Evolutionary conservation across 2,888 invertebrate species (phyloP), one percentile per base, ranked within the genome.

Genomic region (Sesia apiformis): DNA sequence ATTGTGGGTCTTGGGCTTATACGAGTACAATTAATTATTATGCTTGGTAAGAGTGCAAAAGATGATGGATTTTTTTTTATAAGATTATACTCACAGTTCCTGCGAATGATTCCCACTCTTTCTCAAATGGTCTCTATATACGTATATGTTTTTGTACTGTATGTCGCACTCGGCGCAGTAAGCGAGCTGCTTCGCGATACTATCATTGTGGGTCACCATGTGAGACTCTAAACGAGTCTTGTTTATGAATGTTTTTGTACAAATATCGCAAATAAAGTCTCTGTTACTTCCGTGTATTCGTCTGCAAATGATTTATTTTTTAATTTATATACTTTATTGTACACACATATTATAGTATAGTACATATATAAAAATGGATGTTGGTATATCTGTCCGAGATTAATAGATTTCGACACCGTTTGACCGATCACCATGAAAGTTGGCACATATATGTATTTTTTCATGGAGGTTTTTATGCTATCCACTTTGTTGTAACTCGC

Each of bases 71-170:
- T 4, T 46, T 46, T 43, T 43, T n/a, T n/a, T n/a, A n/a, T 46
- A 8, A 46, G 46, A 8, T 4, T 3, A 7, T 8, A 46, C 46
- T 46, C 23, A 46, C 46, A 23, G 46, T 4, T 46, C 46, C n/a
- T 46, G 8, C 46, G 46, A 46, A n/a, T 80, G 83, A 3, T 68
- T 72, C 0, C 63, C 65, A 39, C 74, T 81, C 1, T 72, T 76
- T 58, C 61, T 69, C 57, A 82, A 46, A 63, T 84, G 84, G 7
- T 62, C 74, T 3, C 83, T 64, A 23, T 82, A 82, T 0, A 80
- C 74, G 6, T 76, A 65, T 3, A 83, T 69, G 40, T 74, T 76
- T 55, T 80, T 82, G 53, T 78, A 84, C 52, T 83, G 83, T 0
- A 77, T 61, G 0, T 65, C 40, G 50, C 84, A 83, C 0, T 55